A percentile compares a stretch with the other conserved stretches of the same genome.
These are phyloP conservation scores for Synanthedon tipuliformis DNA, from an alignment of 2,888 invertebrate species.

Conservation along the genomic window DNA sequence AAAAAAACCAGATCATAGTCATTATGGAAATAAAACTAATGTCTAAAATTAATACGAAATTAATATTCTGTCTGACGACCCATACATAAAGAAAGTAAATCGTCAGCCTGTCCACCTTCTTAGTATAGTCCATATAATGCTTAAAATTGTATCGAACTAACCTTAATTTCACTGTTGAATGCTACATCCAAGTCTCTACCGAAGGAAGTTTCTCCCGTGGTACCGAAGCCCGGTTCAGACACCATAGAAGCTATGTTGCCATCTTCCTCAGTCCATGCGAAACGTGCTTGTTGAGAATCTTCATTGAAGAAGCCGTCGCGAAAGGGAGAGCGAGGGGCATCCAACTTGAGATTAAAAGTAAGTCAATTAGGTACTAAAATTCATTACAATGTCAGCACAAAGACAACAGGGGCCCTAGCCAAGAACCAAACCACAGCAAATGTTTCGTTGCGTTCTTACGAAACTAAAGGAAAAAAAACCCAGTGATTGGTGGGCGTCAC, in stretches of 20 bases:
- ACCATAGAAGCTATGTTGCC: constrained; percentile 55
- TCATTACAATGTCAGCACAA: not conserved
- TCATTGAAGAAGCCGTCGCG: constrained; percentile 53
- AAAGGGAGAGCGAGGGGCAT: constrained; percentile 22
- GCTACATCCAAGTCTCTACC: constrained; percentile 49
- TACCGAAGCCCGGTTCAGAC: constrained; percentile 55
- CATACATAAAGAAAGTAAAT: no score
- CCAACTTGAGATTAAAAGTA: not conserved
- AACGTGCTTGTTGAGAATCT: constrained; percentile 44
- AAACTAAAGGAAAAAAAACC: no score
- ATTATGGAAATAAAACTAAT: no score
- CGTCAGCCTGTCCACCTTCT: not conserved
- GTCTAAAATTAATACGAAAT: not conserved
- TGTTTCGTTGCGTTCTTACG: no score
- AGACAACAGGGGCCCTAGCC: no score
- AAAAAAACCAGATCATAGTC: no score
- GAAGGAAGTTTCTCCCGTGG: constrained; percentile 47
- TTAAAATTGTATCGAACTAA: constrained; percentile 5
- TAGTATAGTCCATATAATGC: not conserved
- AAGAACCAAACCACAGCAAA: no score
- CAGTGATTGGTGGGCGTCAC: no score
- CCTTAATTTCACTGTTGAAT: constrained; percentile 45
- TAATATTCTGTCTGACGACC: not conserved
- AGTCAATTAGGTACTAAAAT: not conserved
- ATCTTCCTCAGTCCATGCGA: constrained; percentile 62